Conservation (phyloP, 2,113 vertebrate genomes). For the Scytalopus superciliaris region DNA sequence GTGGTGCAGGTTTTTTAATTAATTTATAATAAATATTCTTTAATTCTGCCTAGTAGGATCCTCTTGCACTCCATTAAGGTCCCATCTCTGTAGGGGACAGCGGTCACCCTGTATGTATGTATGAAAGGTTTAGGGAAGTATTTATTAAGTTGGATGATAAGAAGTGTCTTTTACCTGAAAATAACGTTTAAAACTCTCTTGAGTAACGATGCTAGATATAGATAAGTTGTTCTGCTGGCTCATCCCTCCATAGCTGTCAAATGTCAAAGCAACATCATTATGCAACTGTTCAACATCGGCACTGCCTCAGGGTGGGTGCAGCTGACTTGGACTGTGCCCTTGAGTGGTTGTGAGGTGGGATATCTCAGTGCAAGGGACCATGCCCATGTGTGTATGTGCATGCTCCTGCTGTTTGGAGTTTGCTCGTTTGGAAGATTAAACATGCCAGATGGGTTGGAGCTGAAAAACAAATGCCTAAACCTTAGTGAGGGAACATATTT, state of each 20-base stretch:
- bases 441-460: background rate
- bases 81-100: background rate
- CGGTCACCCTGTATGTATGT: accelerated
- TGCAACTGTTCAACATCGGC: background rate
- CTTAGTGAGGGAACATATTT: background rate
- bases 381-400: accelerated
- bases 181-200: background rate
- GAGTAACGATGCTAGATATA: background rate
- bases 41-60: background rate
- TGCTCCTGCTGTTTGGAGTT: background rate
- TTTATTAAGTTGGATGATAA: background rate
- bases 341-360: background rate
- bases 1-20: background rate
- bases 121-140: background rate
- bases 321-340: background rate
- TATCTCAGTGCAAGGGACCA: background rate
- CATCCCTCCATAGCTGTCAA: background rate
- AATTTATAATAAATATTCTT: background rate
- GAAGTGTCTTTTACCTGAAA: background rate
- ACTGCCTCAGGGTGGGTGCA: too few species aligned
- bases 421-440: background rate
- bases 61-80: background rate
- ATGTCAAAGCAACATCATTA: accelerated
- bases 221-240: background rate
- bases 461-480: background rate